Conservation (phyloP, 2,113 vertebrate genomes). For the Pavo muticus region DNA sequence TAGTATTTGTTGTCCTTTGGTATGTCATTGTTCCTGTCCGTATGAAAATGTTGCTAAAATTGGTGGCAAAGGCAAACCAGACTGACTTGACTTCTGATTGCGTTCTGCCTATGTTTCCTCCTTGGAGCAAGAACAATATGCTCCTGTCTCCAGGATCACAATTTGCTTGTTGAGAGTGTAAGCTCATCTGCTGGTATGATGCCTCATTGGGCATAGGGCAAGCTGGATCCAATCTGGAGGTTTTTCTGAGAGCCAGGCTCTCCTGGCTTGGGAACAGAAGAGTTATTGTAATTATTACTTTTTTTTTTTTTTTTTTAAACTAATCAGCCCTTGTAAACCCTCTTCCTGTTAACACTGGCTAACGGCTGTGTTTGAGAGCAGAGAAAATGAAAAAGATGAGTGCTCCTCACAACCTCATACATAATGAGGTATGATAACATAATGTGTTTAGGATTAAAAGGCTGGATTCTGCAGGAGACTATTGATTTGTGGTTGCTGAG, state of each 20-base stretch:
- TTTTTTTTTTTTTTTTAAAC: too few species aligned
- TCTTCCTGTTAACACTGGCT: not conserved
- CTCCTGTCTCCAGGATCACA: rapidly evolving
- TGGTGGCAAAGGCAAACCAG: not conserved
- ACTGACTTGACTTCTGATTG: not conserved
- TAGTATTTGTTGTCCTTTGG: not conserved
- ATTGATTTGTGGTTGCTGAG: not conserved
- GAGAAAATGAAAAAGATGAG: not conserved
- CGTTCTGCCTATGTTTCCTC: rapidly evolving
- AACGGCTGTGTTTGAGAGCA: not conserved
- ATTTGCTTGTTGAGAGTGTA: not conserved
- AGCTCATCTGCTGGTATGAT: rapidly evolving
- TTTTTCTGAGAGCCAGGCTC: not conserved
- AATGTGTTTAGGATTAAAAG: not conserved
- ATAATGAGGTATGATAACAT: too few species aligned
- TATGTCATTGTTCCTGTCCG: not conserved
- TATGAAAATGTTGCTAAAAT: not conserved
- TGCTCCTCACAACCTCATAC: not conserved
- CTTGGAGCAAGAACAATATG: rapidly evolving
- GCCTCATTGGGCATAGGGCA: not conserved
- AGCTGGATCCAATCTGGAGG: not conserved
- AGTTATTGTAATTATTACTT: not conserved
- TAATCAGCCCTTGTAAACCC: not conserved
- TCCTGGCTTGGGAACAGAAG: not conserved
- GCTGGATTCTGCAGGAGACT: not conserved